Evolutionary conservation across 2,113 vertebrate genomes (phyloP).

Genomic region (Pholis gunnellus): DNA sequence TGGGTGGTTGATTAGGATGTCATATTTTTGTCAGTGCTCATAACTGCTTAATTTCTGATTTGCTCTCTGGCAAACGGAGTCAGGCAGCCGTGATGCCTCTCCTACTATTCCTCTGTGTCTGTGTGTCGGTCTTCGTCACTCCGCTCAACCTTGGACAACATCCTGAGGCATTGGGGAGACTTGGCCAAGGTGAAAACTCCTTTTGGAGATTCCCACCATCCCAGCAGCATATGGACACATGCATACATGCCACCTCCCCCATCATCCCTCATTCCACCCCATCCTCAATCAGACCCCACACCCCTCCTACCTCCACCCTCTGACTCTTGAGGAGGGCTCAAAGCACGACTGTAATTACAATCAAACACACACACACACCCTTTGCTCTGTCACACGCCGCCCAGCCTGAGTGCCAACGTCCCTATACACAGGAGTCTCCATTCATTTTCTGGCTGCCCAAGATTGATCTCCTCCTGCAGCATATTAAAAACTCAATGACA

Average conservation of each 20-base stretch:
- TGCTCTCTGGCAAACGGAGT: slow-evolving; percentile 53
- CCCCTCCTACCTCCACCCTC: slow-evolving; percentile 35
- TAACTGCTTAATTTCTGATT: slow-evolving; percentile 49
- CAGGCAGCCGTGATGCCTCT: slow-evolving; percentile 30
- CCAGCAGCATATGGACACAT: slow-evolving; percentile 78
- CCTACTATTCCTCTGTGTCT: slow-evolving; percentile 33
- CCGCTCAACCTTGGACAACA: slow-evolving; percentile 62
- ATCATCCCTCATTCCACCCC: slow-evolving; percentile 60
- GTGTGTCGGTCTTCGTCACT: slow-evolving; percentile 36
- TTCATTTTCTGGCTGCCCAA: slow-evolving; percentile 49
- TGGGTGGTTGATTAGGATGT: slow-evolving; percentile 64
- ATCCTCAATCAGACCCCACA: slow-evolving; percentile 64
- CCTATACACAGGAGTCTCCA: slow-evolving; percentile 31
- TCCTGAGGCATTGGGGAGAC: slow-evolving; percentile 48
- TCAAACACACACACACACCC: slow-evolving; percentile 56
- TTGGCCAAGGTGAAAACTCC: slow-evolving; percentile 71
- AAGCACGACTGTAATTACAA: slow-evolving; percentile 73
- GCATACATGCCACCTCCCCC: slow-evolving; percentile 66
- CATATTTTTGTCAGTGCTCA: slow-evolving; percentile 40
- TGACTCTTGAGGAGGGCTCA: slow-evolving; percentile 58
- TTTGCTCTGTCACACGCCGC: slow-evolving; percentile 50
- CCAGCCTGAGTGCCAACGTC: slow-evolving; percentile 32
- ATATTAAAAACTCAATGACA: slow-evolving; percentile 60
- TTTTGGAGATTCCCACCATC: slow-evolving; percentile 71
- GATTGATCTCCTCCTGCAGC: slow-evolving; percentile 54